Evolutionary conservation across 1,140 invertebrate species (phyloP), one percentile per base, ranked within the genome.

Genomic region (Micrasema longulum): DNA sequence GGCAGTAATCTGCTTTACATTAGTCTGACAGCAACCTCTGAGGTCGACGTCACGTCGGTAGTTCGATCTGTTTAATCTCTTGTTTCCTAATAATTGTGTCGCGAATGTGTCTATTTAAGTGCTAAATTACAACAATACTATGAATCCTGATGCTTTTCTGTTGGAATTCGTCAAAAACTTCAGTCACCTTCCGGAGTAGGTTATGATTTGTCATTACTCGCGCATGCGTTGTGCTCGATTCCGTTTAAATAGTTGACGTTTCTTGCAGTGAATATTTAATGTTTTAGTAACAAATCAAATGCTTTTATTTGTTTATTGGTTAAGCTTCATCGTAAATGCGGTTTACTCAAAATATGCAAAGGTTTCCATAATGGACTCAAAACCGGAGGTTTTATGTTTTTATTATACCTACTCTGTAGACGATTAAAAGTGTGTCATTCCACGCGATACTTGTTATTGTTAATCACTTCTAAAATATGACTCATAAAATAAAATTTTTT

Each of bases 31-130:
- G 41, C 23, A 63, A 38, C 43, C 20, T 43, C 41, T 9, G 38
- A 22, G 60, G 36, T 63, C 43, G 38, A 45, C 20, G 60, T 63
- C 12, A 63, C 60, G 60, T 63, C 60, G 60, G 60, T 47, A 45
- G 38, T 26, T 45, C 41, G 20, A 63, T 20, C 60, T 10, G 38
- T n/a, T 47, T 63, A 45, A 23, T 20, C 12, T 10, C 41, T 1
- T 43, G 43, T 45, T 18, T 45, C 22, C 22, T 60, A 14, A 14
- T 20, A n/a, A 63, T 45, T 18, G 38, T 62, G 38, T 63, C 60
- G 60, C 60, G 60, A 23, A 63, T 23, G 20, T 14, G 7, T 26
- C 60, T n/a, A 5, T 63, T 31, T 23, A 63, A 63, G 43, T 47
- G 43, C 43, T 26, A 63, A 47, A 31, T 47, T 63, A 47, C 22